Conservation (phyloP, 2,797 vertebrate species). For the Orientallactaga sibirica region DNA sequence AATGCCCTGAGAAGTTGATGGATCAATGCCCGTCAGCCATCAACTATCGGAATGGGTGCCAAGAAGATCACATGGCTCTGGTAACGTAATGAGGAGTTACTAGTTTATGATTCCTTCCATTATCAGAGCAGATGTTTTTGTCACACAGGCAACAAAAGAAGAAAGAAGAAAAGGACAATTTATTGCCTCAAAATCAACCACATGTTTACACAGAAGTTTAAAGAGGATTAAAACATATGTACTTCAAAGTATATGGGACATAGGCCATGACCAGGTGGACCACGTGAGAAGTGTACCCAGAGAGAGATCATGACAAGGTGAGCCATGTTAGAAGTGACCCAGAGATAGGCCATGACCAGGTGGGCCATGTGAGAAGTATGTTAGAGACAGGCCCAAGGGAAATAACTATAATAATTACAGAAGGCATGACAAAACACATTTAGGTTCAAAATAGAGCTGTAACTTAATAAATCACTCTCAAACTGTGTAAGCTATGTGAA, state of each 20-base stretch:
- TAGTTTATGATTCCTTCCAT: constrained; percentile 4
- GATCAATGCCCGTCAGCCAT: neutral
- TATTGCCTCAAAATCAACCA: constrained; percentile 30
- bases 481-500: neutral
- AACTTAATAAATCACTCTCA: constrained; percentile 13
- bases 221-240: neutral
- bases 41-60: neutral
- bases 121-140: constrained; percentile 59
- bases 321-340: neutral
- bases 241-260: constrained; percentile 52
- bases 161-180: constrained; percentile 44
- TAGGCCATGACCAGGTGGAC: neutral
- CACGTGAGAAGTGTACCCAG: neutral
- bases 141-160: constrained; percentile 23
- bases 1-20: constrained; percentile 34
- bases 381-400: neutral
- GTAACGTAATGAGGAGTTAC: constrained; percentile 55
- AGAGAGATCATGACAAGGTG: too few relatives aligned
- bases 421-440: constrained; percentile 47
- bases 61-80: neutral
- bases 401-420: constrained; percentile 52
- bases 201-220: constrained; percentile 49
- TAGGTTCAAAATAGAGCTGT: constrained; percentile 49
- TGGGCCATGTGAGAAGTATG: too few relatives aligned
- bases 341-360: too few relatives aligned